A percentile compares a stretch with the other conserved stretches of the same genome.
phyloP scores from a whole-genome alignment of 2,113 vertebrate genomes.

The Seriola quinqueradiata region DNA sequence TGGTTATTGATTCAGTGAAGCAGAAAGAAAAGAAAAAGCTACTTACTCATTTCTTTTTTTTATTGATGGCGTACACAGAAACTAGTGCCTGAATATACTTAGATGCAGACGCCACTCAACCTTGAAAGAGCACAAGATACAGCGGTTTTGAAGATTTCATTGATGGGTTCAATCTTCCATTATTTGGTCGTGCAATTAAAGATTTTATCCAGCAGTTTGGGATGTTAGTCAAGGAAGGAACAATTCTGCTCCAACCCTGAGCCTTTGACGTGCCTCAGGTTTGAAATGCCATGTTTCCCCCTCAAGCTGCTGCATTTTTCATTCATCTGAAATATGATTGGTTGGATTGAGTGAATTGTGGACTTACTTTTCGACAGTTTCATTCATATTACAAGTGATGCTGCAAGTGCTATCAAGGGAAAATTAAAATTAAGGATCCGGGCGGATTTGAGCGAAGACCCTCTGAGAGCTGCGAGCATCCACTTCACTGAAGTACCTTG shows the following conservation, averaged over 20 bases:
- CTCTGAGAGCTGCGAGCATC: background rate
- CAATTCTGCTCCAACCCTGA: background rate
- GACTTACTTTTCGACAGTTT: background rate
- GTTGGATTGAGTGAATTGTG: background rate
- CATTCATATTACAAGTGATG: background rate
- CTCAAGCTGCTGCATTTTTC: background rate
- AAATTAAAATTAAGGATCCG: background rate
- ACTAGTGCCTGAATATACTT: background rate
- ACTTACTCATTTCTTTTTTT: background rate
- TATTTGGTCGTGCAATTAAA: background rate
- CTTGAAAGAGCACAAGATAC: background rate
- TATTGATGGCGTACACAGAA: background rate
- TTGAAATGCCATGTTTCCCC: background rate
- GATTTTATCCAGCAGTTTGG: background rate
- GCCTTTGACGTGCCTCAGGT: background rate
- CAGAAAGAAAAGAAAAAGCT: background rate
- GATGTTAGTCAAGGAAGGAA: background rate
- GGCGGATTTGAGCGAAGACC: slow-evolving; percentile 24
- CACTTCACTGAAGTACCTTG: slow-evolving; percentile 4
- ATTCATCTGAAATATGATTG: background rate
- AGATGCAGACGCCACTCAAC: background rate
- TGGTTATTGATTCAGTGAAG: background rate
- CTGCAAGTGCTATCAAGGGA: background rate
- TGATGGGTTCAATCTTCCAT: background rate
- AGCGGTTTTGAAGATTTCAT: background rate